Conservation (phyloP, 2,888 invertebrate species). For the Dermolepida albohirtum region DNA sequence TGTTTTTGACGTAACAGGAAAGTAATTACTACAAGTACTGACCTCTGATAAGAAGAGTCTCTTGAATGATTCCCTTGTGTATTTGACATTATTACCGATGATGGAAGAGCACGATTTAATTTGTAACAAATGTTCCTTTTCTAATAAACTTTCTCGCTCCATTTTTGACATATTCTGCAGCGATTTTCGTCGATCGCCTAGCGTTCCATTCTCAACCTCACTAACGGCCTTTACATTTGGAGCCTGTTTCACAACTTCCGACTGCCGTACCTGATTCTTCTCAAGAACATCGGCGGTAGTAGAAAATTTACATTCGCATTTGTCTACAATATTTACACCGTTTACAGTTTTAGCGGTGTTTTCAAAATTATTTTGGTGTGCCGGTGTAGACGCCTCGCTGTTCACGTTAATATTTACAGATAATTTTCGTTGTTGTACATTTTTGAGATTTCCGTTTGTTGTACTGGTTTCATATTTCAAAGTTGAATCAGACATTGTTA, state of each 20-base stretch:
- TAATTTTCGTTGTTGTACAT: conserved; percentile 19
- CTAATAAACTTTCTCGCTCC: conserved; percentile 78
- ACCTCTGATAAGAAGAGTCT: conserved; percentile 79
- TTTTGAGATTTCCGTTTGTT: conserved; percentile 17
- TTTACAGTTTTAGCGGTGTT: neutral
- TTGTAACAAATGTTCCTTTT: conserved; percentile 71
- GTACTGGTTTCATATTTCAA: conserved; percentile 17
- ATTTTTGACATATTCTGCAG: conserved; percentile 59
- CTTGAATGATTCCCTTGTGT: conserved; percentile 74
- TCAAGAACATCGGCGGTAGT: conserved; percentile 31
- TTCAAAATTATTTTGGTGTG: conserved; percentile 14
- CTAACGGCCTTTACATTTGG: conserved; percentile 25
- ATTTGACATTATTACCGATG: conserved; percentile 72
- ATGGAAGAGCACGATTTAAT: conserved; percentile 76
- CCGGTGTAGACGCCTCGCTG: neutral
- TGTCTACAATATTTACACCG: conserved; percentile 12
- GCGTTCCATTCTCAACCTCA: conserved; percentile 21
- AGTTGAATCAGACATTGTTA: conserved; percentile 16
- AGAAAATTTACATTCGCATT: conserved; percentile 29
- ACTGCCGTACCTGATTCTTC: conserved; percentile 18
- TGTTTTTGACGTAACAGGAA: conserved; percentile 12
- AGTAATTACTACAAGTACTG: conserved; percentile 54
- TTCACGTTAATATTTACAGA: conserved; percentile 4
- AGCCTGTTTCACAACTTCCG: conserved; percentile 38
- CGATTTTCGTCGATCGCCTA: conserved; percentile 29